Percentiles rank a stretch among this genome's conserved stretches.
These are phyloP conservation scores for Pinctada fucata DNA, from an alignment of 2,888 invertebrate species.

Conservation along the genomic window DNA sequence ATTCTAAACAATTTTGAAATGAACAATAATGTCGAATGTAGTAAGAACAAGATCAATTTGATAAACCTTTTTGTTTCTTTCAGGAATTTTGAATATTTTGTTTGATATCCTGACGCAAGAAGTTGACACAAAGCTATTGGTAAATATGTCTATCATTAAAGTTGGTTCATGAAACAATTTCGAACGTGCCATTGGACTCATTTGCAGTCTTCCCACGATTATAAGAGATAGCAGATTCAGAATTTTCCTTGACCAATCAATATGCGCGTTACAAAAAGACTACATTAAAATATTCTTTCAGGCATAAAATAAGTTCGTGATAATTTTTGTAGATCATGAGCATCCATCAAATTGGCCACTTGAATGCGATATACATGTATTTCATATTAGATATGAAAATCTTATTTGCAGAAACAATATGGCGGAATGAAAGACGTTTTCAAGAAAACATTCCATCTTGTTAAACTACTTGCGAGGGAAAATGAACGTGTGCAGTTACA, in stretches of 20 bases:
- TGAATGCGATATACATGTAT: background rate
- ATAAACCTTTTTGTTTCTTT: constrained; percentile 23
- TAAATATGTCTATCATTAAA: constrained; percentile 45
- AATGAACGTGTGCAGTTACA: constrained; percentile 74
- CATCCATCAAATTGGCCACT: background rate
- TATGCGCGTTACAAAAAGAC: too few relatives aligned
- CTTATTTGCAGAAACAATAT: constrained; percentile 68
- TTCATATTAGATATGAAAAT: background rate
- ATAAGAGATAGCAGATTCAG: too few relatives aligned
- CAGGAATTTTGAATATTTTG: constrained; percentile 74
- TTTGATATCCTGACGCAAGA: constrained; percentile 76
- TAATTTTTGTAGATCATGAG: background rate
- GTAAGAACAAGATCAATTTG: too few relatives aligned
- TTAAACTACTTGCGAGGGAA: constrained; percentile 71
- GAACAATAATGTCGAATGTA: too few relatives aligned
- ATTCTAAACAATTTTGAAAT: background rate
- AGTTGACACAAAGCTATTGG: constrained; percentile 73
- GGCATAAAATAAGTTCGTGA: too few relatives aligned
- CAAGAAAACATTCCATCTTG: constrained; percentile 71
- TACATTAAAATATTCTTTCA: too few relatives aligned
- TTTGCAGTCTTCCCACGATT: too few relatives aligned
- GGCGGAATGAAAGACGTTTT: constrained; percentile 73
- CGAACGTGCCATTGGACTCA: too few relatives aligned
- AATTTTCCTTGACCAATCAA: too few relatives aligned
- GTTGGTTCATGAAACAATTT: background rate